Conservation (phyloP, 2,888 invertebrate genomes). For the Chaetogeoica ovagalla region DNA sequence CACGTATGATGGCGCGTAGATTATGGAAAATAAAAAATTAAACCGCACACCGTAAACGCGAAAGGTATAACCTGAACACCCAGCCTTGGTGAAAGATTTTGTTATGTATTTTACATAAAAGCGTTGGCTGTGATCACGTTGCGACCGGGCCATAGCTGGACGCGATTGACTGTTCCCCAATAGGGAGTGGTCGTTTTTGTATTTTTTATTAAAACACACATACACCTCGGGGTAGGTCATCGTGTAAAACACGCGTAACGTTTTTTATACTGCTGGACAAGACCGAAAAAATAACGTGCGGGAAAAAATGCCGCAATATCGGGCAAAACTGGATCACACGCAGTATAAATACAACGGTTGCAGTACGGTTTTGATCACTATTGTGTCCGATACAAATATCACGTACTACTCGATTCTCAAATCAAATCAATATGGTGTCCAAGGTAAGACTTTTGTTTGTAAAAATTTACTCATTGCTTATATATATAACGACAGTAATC, state of each 20-base stretch:
- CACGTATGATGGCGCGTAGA: neutral
- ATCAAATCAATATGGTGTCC: constrained; percentile 11
- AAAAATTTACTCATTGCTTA: no score
- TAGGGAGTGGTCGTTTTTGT: constrained; percentile 36
- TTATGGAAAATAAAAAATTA: neutral
- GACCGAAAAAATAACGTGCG: neutral
- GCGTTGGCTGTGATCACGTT: constrained; percentile 10
- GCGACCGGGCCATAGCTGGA: neutral
- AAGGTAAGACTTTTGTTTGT: constrained; percentile 13
- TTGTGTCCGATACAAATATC: constrained; percentile 28
- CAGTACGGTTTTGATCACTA: neutral
- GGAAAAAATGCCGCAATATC: neutral
- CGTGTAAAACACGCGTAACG: neutral
- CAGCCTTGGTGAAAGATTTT: constrained; percentile 12
- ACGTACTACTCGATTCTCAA: neutral
- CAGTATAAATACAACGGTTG: constrained; percentile 31
- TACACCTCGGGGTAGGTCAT: constrained; percentile 40
- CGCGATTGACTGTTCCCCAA: constrained; percentile 5
- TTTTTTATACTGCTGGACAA: neutral
- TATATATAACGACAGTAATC: no score
- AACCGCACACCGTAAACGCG: neutral
- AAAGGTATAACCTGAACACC: neutral
- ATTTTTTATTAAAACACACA: constrained; percentile 3
- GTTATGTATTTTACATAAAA: constrained; percentile 26
- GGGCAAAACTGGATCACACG: constrained; percentile 8